Base-by-base conservation (phyloP, 2,888 invertebrate genomes). In the Diarsia rubi region DNA sequence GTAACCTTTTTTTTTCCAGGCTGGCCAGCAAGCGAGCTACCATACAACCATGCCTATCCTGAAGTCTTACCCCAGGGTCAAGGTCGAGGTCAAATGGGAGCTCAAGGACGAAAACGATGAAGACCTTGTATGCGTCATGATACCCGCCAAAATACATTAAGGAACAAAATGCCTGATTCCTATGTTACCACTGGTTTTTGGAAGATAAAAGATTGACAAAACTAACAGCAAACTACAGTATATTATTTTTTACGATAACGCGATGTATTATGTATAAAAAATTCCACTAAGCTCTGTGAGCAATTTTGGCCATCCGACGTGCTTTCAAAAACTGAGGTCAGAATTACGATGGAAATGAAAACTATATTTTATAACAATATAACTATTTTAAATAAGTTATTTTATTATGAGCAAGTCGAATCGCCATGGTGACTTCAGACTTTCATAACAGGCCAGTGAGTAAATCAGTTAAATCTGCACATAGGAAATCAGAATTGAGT, bases 11-110 rank as follows among this genome's bases (percentile, higher is more conserved):
- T 47, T 72, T 69, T 93, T 92, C 1, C 95, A 91, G 97, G 96
- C 87, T 83, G 95, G 86, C 90, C 94, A 89, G 83, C 92, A 92
- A 63, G 97, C 96, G 63, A 93, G 89, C 57, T 97, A 97, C 91
- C 90, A 83, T 27, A 93, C 97, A 0, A 93, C 96, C 0, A 89
- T 98, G 83, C 97, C 97, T 0, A 97, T 98, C 3, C 92, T 97
- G n/a, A 97, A 97, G 85, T 95, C 95, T 0, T 98, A 98, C 91
- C 98, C 98, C 0, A 97, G 97, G 92, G 98, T 98, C 87, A 95
- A 90, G 24, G 97, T 98, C 0, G 97, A 97, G 12, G 97, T 98
- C 3, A 98, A 98, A 91, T 98, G 98, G 98, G 97, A 98, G 91
- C 94, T 98, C 37, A 96, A 97, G 90, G 97, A 97, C 90, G 97